Evolutionary conservation across 1,140 invertebrate species (phyloP), one percentile per base, ranked within the genome.

Genomic region (Lasaia peninsularis): DNA sequence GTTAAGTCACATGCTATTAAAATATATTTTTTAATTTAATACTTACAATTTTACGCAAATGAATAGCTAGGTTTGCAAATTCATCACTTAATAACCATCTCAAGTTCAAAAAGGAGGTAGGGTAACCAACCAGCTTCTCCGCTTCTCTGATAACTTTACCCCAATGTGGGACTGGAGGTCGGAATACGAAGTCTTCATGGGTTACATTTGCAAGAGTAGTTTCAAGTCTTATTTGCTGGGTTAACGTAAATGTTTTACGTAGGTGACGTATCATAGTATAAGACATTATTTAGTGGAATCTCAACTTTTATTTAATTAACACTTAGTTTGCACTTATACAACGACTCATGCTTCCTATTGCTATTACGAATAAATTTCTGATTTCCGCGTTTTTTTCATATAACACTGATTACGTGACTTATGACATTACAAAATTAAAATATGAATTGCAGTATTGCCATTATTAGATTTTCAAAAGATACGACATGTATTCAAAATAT

Each of bases 121-220:
- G 95, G 88, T 97, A 97, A 9, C 96, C 96, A 37, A 98, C 96
- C 66, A 98, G 94, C 89, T 97, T 97, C 76, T 98, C 96, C 20
- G 96, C 96, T 89, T 97, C 95, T 57, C 94, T 95, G 33, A 88
- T 80, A 66, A 86, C 69, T 73, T 88, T 84, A 60, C 75, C 69
- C 83, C 83, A 88, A 60, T 87, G 80, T 24, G 81, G 65, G 28
- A 85, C 44, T 44, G 84, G 77, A 71, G 84, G 84, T 12, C 76
- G 78, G 72, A 85, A 78, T 60, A 82, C 65, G 57, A 80, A 78
- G 40, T 85, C 84, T 71, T 84, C 82, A 12, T 79, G 80, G 40
- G 81, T 85, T 60, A 82, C 52, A 62, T 79, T 87, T 37, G 79
- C 81, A 76, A 87, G 71, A 40, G 80, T 83, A n/a, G 73, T 73